A percentile compares a stretch with the other conserved stretches of the same genome.
These are phyloP conservation scores for Stenolophus ochropezus DNA, from an alignment of 2,888 invertebrate genomes.

Conservation along the genomic window DNA sequence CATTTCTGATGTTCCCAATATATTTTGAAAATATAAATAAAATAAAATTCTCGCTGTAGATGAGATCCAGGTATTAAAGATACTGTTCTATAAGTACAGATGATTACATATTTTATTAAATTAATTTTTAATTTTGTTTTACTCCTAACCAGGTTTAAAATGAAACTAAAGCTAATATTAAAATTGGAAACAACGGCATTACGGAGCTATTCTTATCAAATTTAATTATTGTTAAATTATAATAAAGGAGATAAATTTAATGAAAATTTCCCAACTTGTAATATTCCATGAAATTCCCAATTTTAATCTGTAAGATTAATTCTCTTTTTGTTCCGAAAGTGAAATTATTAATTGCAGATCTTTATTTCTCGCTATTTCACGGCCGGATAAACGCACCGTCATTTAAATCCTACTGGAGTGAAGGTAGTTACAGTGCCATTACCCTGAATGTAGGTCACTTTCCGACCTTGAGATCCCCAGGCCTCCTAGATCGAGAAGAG, in stretches of 20 bases:
- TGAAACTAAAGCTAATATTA: no score
- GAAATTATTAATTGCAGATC: conserved; percentile 6
- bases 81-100: no score
- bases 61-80: no score
- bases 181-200: background rate
- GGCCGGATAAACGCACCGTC: background rate
- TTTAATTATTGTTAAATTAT: background rate
- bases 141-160: no score
- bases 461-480: background rate
- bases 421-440: conserved; percentile 4
- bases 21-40: no score
- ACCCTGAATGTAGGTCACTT: background rate
- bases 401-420: background rate
- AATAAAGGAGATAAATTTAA: background rate
- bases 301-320: background rate
- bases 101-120: no score
- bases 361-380: background rate
- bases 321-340: background rate
- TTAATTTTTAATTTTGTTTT: no score
- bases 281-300: background rate
- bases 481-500: background rate
- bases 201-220: background rate
- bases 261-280: background rate
- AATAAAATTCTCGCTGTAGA: no score
- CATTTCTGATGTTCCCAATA: no score